Base-by-base conservation (phyloP, 1,140 invertebrate species). In the Achroia grisella region DNA sequence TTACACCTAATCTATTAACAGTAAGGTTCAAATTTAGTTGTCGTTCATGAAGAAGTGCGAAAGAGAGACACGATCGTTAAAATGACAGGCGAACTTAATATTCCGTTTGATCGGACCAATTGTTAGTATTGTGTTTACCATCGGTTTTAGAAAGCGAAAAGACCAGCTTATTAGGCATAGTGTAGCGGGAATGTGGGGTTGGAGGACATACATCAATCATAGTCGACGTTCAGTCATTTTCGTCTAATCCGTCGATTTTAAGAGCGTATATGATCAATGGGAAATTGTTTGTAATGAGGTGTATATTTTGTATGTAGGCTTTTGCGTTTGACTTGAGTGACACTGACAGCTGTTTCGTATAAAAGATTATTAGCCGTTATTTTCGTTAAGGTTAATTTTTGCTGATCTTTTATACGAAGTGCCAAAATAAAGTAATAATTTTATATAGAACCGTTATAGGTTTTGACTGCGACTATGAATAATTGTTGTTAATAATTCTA, bases 61-160 rank as follows among this genome's bases (percentile, higher is more conserved):
- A 58, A 53, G 45, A 52, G 69, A 65, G 62, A 55, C 61, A 44
- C 41, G 64, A 71, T 76, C 67, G 73, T 81, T 76, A 79, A 82
- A 82, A 74, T 85, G 81, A 85, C 81, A 85, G 71, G 71, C 73
- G 61, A 75, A 85, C 71, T 82, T 85, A 81, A 82, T 85, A 85
- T 77, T 82, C 71, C 78, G 67, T 81, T 82, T 82, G 78, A 85
- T 85, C 73, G 72, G 68, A 71, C 69, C 78, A 85, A 82, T 85
- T 85, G 78, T 84, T 82, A 62, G 60, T 80, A 85, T 85, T 85
- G 81, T 82, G 68, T 68, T 78, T 75, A 71, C 52, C 61, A 67
- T 63, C 55, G 62, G 72, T 74, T 75, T 75, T 75, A 69, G 63
- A 77, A 68, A 79, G 63, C 53, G 40, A 69, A 76, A 74, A 73